These are phyloP conservation scores for Pantala flavescens DNA, from an alignment of 1,140 invertebrate species.

Conservation along the genomic window DNA sequence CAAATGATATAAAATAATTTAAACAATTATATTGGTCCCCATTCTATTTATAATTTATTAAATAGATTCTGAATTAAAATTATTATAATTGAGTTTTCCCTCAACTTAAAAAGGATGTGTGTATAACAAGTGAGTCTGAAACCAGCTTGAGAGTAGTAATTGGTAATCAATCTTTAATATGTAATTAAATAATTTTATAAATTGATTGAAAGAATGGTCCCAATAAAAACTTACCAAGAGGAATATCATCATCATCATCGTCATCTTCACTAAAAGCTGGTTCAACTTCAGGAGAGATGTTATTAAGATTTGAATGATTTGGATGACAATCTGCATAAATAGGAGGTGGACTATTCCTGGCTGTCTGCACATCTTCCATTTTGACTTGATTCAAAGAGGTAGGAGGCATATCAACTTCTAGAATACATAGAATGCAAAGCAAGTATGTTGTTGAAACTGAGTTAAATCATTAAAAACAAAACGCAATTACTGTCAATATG, in stretches of 20 bases:
- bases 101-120: too few relatives aligned
- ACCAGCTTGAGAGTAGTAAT: too few relatives aligned
- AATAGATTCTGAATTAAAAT: too few relatives aligned
- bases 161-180: too few relatives aligned
- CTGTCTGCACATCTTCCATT: constrained; percentile 44
- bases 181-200: neutral
- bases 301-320: constrained; percentile 26
- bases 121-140: too few relatives aligned
- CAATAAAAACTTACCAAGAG: constrained; percentile 44
- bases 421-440: constrained; percentile 33
- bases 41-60: too few relatives aligned
- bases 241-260: constrained; percentile 80
- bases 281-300: constrained; percentile 48
- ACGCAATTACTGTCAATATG: too few relatives aligned
- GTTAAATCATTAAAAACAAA: too few relatives aligned
- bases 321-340: neutral
- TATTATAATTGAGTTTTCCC: too few relatives aligned
- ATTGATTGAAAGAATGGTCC: neutral
- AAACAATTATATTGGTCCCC: too few relatives aligned
- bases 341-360: constrained; percentile 28
- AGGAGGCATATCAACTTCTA: constrained; percentile 34
- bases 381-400: constrained; percentile 30
- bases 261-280: constrained; percentile 70
- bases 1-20: too few relatives aligned
- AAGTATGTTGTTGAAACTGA: constrained; percentile 28